Evolutionary conservation across 1,140 invertebrate species (phyloP).

Genomic region (Steinernema feltiae): DNA sequence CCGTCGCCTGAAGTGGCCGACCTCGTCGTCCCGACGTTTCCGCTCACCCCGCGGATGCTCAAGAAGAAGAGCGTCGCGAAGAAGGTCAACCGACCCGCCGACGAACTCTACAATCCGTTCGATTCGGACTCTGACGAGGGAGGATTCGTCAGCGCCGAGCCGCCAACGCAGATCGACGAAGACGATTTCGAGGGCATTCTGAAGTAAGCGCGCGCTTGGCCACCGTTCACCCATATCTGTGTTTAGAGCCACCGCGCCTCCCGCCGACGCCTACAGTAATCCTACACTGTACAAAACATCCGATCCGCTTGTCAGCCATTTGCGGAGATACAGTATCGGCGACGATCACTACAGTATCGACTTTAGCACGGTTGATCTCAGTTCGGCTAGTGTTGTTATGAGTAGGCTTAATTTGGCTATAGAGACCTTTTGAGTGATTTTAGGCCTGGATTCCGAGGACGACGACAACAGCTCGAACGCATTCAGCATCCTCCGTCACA

Average conservation of each 20-base stretch:
- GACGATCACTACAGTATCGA: neutral
- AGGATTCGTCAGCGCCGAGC: neutral
- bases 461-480: too few species aligned
- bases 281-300: neutral
- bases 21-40: neutral
- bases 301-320: neutral
- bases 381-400: neutral
- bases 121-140: neutral
- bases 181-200: neutral
- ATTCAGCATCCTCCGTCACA: neutral
- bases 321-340: neutral
- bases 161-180: neutral
- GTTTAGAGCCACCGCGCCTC: neutral
- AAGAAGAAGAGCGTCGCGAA: neutral
- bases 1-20: neutral
- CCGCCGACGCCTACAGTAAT: constrained; percentile 2
- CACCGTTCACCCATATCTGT: neutral
- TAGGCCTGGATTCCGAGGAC: neutral
- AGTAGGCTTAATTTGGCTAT: neutral
- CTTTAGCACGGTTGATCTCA: neutral
- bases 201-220: neutral
- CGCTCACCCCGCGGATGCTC: neutral
- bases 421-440: neutral
- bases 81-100: neutral
- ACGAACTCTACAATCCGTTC: neutral